Base-by-base conservation (phyloP, 2,888 invertebrate genomes). In the Polyommatus icarus region DNA sequence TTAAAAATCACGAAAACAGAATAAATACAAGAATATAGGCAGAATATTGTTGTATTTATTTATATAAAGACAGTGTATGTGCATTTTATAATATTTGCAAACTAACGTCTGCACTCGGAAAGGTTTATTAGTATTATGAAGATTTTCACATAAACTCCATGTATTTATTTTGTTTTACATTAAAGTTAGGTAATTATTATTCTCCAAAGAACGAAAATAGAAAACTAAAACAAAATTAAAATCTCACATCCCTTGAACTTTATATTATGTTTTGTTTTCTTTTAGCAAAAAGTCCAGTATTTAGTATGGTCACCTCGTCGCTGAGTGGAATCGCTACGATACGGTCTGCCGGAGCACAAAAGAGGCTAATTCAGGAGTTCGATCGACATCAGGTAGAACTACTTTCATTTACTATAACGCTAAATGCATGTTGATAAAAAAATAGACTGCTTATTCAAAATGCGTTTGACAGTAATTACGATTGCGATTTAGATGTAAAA, bases 221-320 rank as follows among this genome's bases (percentile, higher is more conserved):
- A 46, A 46, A 12, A 3, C 46, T 40, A 46, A 46, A 46, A 46
- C 12, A 46, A 46, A 46, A 40, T 40, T 40, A 40, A 1, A 40
- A 46, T 46, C 46, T 46, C 46, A 46, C 3, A 46, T 46, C 10
- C 0, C 46, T 10, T 46, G 46, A 46, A 54, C 1, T 54, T 54
- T 54, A 50, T 54, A 50, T 50, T 50, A 40, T 40, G 15, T 50
- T 50, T 15, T 50, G 50, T 50, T 15, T 50, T 54, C 54, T 82
- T 81, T 78, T 71, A 97, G 97, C 96, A n/a, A 95, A 97, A 81
- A 97, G 97, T 84, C 98, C 98, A 0, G 96, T 98, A 0, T 98
- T 97, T 84, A 96, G 97, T 0, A 96, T 97, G 90, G 93, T 98
- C 32, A 96, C 96, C 76, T 96, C 97, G 20, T 96, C 97, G 0